Percentiles rank a stretch among this genome's conserved stretches.
Conservation (phyloP, 1,140 invertebrate genomes). For the Latrodectus geometricus region DNA sequence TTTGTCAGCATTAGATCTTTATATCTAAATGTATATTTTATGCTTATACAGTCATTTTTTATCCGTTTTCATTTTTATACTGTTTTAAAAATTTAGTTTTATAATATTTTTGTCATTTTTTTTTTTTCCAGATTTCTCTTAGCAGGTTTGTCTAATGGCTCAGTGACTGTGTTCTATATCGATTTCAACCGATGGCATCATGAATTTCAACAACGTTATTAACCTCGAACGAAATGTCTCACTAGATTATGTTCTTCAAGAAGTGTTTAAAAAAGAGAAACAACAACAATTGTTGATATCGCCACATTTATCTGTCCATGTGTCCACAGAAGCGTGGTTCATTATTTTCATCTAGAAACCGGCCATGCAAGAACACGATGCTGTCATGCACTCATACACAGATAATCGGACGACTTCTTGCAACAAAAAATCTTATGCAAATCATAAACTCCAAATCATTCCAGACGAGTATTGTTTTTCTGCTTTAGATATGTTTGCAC, state of each 20-base stretch:
- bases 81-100: no score
- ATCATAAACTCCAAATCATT: conserved; percentile 51
- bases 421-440: conserved; percentile 29
- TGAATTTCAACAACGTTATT: conserved; percentile 89
- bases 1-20: no score
- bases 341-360: conserved; percentile 37
- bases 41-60: background rate
- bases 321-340: conserved; percentile 14
- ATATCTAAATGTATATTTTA: no score
- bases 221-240: conserved; percentile 38
- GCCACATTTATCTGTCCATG: conserved; percentile 21
- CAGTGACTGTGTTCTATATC: conserved; percentile 98
- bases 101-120: conserved; percentile 51
- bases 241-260: conserved; percentile 11
- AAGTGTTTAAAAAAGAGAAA: background rate
- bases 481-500: conserved; percentile 42
- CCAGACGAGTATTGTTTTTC: conserved; percentile 15
- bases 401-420: conserved; percentile 43
- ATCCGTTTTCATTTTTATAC: background rate
- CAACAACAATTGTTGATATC: background rate
- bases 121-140: conserved; percentile 91
- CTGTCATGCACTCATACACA: conserved; percentile 30
- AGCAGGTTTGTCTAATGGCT: conserved; percentile 95
- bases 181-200: conserved; percentile 99
- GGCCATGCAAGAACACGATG: conserved; percentile 50